These are phyloP conservation scores for Apoda limacodes DNA, from an alignment of 2,888 invertebrate genomes.

Conservation along the genomic window DNA sequence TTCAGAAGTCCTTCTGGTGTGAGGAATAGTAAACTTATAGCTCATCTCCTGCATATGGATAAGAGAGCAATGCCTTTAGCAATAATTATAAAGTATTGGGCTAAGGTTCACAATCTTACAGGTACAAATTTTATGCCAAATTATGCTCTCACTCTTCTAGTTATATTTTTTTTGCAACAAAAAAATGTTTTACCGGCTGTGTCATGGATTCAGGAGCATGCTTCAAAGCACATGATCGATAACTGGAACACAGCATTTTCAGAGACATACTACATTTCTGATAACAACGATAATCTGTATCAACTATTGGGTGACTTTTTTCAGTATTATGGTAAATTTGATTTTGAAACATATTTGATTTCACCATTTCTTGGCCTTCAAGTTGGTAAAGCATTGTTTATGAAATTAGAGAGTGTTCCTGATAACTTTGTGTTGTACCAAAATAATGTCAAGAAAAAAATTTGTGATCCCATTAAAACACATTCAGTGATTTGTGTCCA, in stretches of 20 bases:
- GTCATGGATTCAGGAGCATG: conserved; percentile 42
- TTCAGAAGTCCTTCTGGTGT: conserved; percentile 76
- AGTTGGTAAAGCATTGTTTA: conserved; percentile 18
- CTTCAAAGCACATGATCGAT: conserved; percentile 35
- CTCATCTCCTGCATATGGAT: conserved; percentile 67
- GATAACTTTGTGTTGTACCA: conserved; percentile 21
- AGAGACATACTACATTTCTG: conserved; percentile 10
- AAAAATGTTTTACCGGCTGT: conserved; percentile 68
- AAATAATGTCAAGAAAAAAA: conserved; percentile 12
- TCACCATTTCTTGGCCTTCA: conserved; percentile 23
- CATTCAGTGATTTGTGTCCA: conserved; percentile 24
- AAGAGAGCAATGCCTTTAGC: conserved; percentile 67
- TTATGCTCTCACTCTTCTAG: conserved; percentile 74
- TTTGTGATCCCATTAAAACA: conserved; percentile 14
- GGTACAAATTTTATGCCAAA: conserved; percentile 72
- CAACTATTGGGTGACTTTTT: conserved; percentile 32
- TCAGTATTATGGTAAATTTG: conserved; percentile 26
- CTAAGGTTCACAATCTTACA: conserved; percentile 69
- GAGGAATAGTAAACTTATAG: conserved; percentile 74
- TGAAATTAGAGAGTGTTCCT: conserved; percentile 14
- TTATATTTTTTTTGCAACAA: conserved; percentile 79
- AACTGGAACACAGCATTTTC: conserved; percentile 73
- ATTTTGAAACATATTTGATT: conserved; percentile 22
- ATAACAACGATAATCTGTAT: conserved; percentile 20
- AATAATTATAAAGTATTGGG: conserved; percentile 81